These are phyloP conservation scores for Melitaea athalia DNA, from an alignment of 2,888 invertebrate genomes.

Conservation along the genomic window DNA sequence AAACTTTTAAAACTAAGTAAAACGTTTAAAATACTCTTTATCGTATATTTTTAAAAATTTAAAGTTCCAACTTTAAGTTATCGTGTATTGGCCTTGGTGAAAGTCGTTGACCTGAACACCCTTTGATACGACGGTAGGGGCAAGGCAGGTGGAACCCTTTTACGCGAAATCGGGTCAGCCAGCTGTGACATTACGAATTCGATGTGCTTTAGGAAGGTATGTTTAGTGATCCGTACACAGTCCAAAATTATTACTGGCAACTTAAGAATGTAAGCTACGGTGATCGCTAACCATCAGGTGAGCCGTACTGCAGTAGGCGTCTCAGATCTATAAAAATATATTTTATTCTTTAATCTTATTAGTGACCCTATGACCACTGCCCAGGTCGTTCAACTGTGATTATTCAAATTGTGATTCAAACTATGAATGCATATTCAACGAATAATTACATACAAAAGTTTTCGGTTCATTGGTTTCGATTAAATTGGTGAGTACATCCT, in stretches of 20 bases:
- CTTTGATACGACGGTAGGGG: slow-evolving; percentile 23
- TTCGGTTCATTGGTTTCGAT: slow-evolving; percentile 10
- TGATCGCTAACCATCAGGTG: too few relatives aligned
- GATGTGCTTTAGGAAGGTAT: not conserved
- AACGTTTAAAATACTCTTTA: too few relatives aligned
- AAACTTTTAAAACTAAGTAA: too few relatives aligned
- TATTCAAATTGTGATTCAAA: slow-evolving; percentile 12
- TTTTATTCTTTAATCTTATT: not conserved
- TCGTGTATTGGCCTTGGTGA: slow-evolving; percentile 55
- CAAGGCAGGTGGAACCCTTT: slow-evolving; percentile 32
- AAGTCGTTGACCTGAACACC: slow-evolving; percentile 36
- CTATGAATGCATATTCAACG: slow-evolving; percentile 15
- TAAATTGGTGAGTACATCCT: not conserved
- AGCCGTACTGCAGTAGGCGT: too few relatives aligned
- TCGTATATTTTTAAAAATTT: not conserved
- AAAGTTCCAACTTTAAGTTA: slow-evolving; percentile 24
- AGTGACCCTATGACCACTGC: slow-evolving; percentile 17
- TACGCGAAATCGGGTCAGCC: slow-evolving; percentile 23
- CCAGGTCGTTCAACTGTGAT: slow-evolving; percentile 19
- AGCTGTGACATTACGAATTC: slow-evolving; percentile 6
- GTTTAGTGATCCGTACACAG: not conserved
- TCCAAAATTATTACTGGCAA: too few relatives aligned
- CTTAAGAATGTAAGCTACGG: too few relatives aligned
- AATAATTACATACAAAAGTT: slow-evolving; percentile 2
- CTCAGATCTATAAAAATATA: not conserved